Percentiles rank a stretch among this genome's conserved stretches.
Evolutionary conservation across 2,113 vertebrate species (phyloP).

Genomic region (Excalfactoria chinensis): DNA sequence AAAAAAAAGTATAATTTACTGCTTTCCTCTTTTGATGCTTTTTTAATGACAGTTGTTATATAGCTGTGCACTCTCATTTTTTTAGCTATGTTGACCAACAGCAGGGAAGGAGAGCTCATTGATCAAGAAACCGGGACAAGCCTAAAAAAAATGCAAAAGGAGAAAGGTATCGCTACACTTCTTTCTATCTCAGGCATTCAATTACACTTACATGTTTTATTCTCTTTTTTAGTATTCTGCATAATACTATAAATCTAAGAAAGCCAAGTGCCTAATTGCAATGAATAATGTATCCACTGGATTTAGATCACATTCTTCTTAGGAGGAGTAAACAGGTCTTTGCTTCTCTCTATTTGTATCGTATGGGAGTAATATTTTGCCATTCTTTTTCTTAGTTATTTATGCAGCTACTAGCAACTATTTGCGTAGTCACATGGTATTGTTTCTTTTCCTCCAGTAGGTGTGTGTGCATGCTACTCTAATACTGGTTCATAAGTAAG

Average conservation of each 20-base stretch:
- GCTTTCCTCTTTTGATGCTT: neutral
- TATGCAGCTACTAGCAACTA: conserved; percentile 33
- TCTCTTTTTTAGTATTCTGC: neutral
- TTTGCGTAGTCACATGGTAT: neutral
- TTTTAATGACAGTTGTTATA: neutral
- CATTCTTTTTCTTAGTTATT: conserved; percentile 27
- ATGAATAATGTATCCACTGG: conserved; percentile 35
- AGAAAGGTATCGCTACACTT: conserved; percentile 84
- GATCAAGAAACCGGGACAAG: conserved; percentile 83
- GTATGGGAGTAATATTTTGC: neutral
- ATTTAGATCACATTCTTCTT: neutral
- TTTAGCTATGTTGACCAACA: conserved; percentile 78
- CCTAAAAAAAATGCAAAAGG: conserved; percentile 88
- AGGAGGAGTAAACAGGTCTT: conserved; percentile 11
- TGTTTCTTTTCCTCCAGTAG: neutral
- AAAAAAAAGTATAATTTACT: neutral
- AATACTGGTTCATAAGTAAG: neutral
- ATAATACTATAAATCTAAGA: conserved; percentile 20
- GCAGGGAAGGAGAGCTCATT: conserved; percentile 80
- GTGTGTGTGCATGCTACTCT: neutral
- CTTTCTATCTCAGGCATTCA: neutral
- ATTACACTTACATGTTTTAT: neutral
- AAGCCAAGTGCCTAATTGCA: conserved; percentile 32
- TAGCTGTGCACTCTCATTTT: conserved; percentile 35
- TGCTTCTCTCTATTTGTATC: conserved; percentile 12